These are phyloP conservation scores for Orestias chungarensis DNA, from an alignment of 2,797 vertebrate species.

Conservation along the genomic window DNA sequence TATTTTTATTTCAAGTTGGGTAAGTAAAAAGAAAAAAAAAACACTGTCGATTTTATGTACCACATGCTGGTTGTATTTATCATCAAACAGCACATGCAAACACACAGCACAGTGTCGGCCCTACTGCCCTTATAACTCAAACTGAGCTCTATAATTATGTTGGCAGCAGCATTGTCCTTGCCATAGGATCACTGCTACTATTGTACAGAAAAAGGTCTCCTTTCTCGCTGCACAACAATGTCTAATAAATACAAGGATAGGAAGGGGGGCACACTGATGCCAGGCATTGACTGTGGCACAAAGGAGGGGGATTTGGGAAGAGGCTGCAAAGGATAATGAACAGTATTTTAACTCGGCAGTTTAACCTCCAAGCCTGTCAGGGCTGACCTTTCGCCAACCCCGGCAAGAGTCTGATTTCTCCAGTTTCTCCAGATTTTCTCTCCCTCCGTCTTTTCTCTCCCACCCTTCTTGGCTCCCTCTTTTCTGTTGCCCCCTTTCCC, in stretches of 20 bases:
- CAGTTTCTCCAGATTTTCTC: slow-evolving; percentile 68
- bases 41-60: slow-evolving; percentile 40
- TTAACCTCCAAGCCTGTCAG: slow-evolving; percentile 99
- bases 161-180: slow-evolving; percentile 78
- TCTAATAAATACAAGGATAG: slow-evolving; percentile 89
- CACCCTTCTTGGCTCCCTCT: slow-evolving; percentile 55
- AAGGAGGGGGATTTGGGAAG: slow-evolving; percentile 96
- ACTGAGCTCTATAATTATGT: slow-evolving; percentile 73
- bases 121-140: slow-evolving; percentile 71
- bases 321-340: slow-evolving; percentile 96
- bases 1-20: slow-evolving; percentile 29
- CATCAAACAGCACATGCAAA: slow-evolving; percentile 45
- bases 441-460: slow-evolving; percentile 24
- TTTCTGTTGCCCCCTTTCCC: slow-evolving; percentile 55
- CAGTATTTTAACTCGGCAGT: slow-evolving; percentile 99
- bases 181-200: slow-evolving; percentile 82
- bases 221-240: slow-evolving; percentile 87
- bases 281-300: slow-evolving; percentile 92
- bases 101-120: slow-evolving; percentile 53
- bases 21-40: slow-evolving; percentile 49
- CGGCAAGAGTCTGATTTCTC: slow-evolving; percentile 96
- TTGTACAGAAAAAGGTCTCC: slow-evolving; percentile 82
- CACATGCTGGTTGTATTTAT: slow-evolving; percentile 55
- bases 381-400: slow-evolving; percentile 99
- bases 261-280: slow-evolving; percentile 92